Evolutionary conservation across 92 coral and sea anemone genomes (phyloP), one percentile per base, ranked within the genome.

Genomic region (Zoanthus gigantus): DNA sequence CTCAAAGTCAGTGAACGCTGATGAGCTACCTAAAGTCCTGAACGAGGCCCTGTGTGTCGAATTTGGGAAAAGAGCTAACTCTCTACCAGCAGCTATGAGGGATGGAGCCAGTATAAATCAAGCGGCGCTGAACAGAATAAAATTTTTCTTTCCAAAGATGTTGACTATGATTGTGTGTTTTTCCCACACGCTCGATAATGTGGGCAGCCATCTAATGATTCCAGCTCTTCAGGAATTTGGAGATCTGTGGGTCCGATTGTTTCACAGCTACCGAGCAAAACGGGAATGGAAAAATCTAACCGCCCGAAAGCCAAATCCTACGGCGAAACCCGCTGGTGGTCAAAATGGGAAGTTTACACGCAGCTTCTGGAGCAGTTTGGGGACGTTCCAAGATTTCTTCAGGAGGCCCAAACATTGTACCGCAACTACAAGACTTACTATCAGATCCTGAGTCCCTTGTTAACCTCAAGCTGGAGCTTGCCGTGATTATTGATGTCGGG

Each of bases 261-360:
- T 92, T 23, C 89, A 85, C 47, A 86, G 91, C 73, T 58, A 71
- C 72, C 78, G 48, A 75, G 95, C 81, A 17, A 83, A 87, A 63
- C 77, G 85, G 44, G 77, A 61, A 37, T 83, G 86, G 91, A 79
- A 83, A 71, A 79, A 91, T 76, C 91, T 88, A 68, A 88, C 91
- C 15, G 94, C 78, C 67, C 83, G 77, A 58, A 88, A 71, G 75
- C 91, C 89, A 91, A 88, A 84, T 9, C 77, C 29, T 23, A 23
- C 23, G 23, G 23, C 23, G 23, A 23, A 23, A 23, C 23, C 23
- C 23, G 23, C 23, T 23, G 23, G 23, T 23, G 23, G 23, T 23
- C 23, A 23, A 23, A 23, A 23, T 23, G 23, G 23, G 23, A 23
- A 23, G 23, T 23, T 23, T 23, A 23, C 23, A 23, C 23, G 23